These are phyloP conservation scores for Temnothorax curvispinosus DNA, from an alignment of 1,140 invertebrate genomes.

Conservation along the genomic window DNA sequence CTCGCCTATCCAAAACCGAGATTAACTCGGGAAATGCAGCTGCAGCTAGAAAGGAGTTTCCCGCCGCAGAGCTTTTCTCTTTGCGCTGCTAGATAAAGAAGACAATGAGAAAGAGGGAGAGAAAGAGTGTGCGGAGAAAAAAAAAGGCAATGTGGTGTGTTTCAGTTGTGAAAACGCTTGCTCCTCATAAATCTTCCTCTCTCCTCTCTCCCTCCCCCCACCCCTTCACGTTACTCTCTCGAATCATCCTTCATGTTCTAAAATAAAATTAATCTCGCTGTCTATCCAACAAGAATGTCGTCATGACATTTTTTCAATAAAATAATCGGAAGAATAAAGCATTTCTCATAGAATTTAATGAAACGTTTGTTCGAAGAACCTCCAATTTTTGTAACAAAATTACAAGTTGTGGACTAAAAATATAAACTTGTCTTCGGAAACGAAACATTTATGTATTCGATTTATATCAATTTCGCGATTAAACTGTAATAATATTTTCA, in stretches of 20 bases:
- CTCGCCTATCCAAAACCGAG: slow-evolving; percentile 59
- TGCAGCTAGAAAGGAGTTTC: slow-evolving; percentile 56
- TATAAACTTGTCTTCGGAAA: not conserved
- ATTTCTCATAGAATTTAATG: not conserved
- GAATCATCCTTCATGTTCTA: slow-evolving; percentile 55
- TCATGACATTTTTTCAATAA: slow-evolving; percentile 51
- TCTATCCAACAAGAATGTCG: slow-evolving; percentile 42
- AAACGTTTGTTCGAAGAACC: not conserved
- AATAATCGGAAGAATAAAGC: slow-evolving; percentile 37
- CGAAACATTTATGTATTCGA: not conserved
- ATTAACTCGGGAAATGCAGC: slow-evolving; percentile 59
- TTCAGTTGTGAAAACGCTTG: slow-evolving; percentile 61
- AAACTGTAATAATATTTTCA: not conserved
- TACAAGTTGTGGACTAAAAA: not conserved
- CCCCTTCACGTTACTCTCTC: slow-evolving; percentile 34
- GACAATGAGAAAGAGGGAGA: slow-evolving; percentile 29
- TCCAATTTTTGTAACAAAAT: not conserved
- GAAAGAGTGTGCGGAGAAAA: slow-evolving; percentile 11
- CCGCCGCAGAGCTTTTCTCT: slow-evolving; percentile 51
- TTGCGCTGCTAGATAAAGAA: slow-evolving; percentile 47
- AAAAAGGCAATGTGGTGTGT: slow-evolving; percentile 36
- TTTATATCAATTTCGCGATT: not conserved
- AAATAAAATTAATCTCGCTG: slow-evolving; percentile 60
- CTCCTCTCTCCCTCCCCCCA: too few relatives aligned
- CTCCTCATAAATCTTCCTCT: slow-evolving; percentile 59